Conservation (phyloP, 1,140 invertebrate species). For the Hydropsyche tenuis region DNA sequence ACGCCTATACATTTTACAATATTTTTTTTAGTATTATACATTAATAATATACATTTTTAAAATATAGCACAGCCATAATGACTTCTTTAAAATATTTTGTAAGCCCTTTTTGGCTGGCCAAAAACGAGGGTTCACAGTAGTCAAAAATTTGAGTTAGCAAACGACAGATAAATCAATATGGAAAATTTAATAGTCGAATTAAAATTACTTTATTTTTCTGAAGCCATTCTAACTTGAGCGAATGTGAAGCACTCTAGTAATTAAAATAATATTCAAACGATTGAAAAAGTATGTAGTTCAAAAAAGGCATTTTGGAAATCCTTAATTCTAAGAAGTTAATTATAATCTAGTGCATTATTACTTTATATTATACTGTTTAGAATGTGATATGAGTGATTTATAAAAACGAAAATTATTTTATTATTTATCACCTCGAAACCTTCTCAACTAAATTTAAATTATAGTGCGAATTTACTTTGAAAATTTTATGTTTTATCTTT, state of each 20-base stretch:
- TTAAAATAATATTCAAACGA: not conserved
- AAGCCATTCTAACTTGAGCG: slow-evolving; percentile 17
- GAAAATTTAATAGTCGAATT: not conserved
- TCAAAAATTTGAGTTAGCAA: not conserved
- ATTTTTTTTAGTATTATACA: slow-evolving; percentile 1
- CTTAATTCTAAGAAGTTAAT: not conserved
- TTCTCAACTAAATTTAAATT: no score
- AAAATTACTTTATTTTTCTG: not conserved
- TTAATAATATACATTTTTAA: slow-evolving; percentile 48
- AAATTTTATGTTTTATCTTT: no score
- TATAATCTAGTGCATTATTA: not conserved
- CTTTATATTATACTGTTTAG: slow-evolving; percentile 15
- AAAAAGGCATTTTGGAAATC: slow-evolving; percentile 3
- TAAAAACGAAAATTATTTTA: no score
- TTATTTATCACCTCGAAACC: no score
- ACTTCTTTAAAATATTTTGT: slow-evolving; percentile 45
- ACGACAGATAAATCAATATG: not conserved
- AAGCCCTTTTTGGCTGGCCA: slow-evolving; percentile 25
- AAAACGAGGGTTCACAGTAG: slow-evolving; percentile 28
- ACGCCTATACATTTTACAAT: not conserved
- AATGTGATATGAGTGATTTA: not conserved
- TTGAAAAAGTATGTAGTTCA: not conserved
- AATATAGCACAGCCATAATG: slow-evolving; percentile 49
- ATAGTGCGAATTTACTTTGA: no score
- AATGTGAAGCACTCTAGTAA: not conserved